phyloP scores from a whole-genome alignment of 2,113 vertebrate genomes.

The Nannospalax galili region DNA sequence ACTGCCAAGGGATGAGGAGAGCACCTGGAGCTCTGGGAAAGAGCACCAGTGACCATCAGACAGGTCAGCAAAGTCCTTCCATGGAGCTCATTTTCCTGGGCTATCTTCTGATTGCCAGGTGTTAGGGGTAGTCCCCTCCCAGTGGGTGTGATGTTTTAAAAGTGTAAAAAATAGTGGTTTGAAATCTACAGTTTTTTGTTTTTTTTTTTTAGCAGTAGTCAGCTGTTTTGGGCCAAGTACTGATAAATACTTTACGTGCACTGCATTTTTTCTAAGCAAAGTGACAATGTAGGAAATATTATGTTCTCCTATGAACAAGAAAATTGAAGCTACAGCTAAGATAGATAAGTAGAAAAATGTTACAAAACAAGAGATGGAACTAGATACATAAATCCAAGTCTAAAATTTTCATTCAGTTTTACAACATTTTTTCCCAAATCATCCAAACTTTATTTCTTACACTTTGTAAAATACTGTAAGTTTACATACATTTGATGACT shows the following conservation, averaged over 20 bases:
- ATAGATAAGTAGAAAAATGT: not conserved
- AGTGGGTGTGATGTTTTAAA: not conserved
- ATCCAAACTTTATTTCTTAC: not conserved
- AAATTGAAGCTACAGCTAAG: not conserved
- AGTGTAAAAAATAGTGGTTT: too few relatives aligned
- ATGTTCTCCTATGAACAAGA: not conserved
- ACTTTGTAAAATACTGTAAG: not conserved
- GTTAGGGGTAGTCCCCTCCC: not conserved
- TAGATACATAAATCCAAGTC: not conserved
- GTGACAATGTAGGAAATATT: not conserved
- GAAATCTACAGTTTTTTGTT: not conserved
- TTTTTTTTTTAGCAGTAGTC: too few relatives aligned
- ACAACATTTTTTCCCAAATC: not conserved
- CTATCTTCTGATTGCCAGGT: not conserved
- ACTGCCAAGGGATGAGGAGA: constrained; percentile 53
- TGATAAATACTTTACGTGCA: not conserved
- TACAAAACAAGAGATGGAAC: not conserved
- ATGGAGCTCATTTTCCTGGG: accelerated
- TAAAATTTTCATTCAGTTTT: not conserved
- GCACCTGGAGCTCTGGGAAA: not conserved
- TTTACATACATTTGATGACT: not conserved
- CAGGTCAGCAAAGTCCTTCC: accelerated
- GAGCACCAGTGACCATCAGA: not conserved
- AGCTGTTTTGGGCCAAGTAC: too few relatives aligned
- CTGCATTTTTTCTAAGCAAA: not conserved